Base-by-base conservation (phyloP, 2,797 vertebrate genomes). In the Chelonia mydas region DNA sequence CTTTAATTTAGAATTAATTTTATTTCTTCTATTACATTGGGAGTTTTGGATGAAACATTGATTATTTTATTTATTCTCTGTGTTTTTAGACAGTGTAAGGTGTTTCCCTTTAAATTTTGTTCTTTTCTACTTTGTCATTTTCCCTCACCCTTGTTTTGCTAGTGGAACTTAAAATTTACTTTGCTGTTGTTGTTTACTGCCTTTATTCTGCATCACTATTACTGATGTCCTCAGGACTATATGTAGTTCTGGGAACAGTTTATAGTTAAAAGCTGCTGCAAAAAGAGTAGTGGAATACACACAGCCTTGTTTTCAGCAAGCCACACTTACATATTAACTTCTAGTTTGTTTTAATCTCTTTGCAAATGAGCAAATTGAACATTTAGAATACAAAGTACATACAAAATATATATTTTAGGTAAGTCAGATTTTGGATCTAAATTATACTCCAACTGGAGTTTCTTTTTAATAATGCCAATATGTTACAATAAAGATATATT, bases 291-390 rank as follows among this genome's bases (percentile, higher is more conserved):
- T 2, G 59, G n/a, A 28, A 41, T 6, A 11, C 49, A 51, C 3
- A 74, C 49, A 89, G n/a, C 80, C 27, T 27, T 0, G 0, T 61
- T 16, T 57, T 92, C 59, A 21, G n/a, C n/a, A 68, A 68, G 65
- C 83, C 41, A 74, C 28, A 11, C 2, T 0, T 82, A 33, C 81
- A 5, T 0, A 2, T 6, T 47, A 50, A 33, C 19, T 88, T 28
- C 78, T 76, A 49, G 15, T 87, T 93, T n/a, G 21, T 90, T 90
- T 88, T 86, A 76, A 59, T 84, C 4, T 94, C 33, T 89, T 87
- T 59, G 47, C 37, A 74, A 1, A 8, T 8, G 13, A 5, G 72
- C 25, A 59, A 21, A 25, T 90, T 25, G 28, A 77, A 77, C 27
- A 49, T 49, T 31, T 49, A 77, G 45, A 49, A 49, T 77, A 31